Evolutionary conservation across 2,888 invertebrate species (phyloP).

Genomic region (Calameuta filiformis): DNA sequence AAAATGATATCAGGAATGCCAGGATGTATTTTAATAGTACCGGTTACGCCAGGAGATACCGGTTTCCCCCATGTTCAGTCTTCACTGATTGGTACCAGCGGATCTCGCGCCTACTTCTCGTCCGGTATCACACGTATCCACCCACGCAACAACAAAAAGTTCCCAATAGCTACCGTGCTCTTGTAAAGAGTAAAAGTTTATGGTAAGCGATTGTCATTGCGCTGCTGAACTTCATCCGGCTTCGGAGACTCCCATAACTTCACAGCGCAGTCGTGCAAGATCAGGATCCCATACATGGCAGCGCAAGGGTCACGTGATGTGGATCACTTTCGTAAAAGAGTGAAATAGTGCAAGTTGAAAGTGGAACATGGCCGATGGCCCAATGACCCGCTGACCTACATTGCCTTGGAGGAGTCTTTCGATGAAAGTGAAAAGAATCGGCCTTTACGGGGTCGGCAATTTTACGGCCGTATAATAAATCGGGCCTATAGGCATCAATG

Average conservation of each 20-base stretch:
- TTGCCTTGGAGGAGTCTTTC: slow-evolving; percentile 49
- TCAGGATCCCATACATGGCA: background rate
- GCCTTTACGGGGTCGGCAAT: slow-evolving; percentile 27
- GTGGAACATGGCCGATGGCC: slow-evolving; percentile 64
- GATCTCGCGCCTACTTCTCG: background rate
- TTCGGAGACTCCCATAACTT: background rate
- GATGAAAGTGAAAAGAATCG: slow-evolving; percentile 63
- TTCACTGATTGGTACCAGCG: background rate
- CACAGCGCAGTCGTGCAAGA: background rate
- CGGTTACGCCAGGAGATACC: background rate
- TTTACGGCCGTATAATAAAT: background rate
- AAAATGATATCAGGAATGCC: background rate
- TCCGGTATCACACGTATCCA: background rate
- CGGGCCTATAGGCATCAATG: background rate
- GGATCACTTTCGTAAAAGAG: slow-evolving; percentile 32
- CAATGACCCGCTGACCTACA: slow-evolving; percentile 62
- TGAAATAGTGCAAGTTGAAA: slow-evolving; percentile 54
- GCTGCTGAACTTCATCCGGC: background rate
- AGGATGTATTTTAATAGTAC: background rate
- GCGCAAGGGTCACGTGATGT: background rate
- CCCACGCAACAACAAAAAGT: background rate
- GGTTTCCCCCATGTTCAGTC: background rate
- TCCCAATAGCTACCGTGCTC: background rate
- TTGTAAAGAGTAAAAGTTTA: background rate
- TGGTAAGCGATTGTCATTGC: background rate